Evolutionary conservation across 2,888 invertebrate species (phyloP).

Genomic region (Drosophila melanosoma): DNA sequence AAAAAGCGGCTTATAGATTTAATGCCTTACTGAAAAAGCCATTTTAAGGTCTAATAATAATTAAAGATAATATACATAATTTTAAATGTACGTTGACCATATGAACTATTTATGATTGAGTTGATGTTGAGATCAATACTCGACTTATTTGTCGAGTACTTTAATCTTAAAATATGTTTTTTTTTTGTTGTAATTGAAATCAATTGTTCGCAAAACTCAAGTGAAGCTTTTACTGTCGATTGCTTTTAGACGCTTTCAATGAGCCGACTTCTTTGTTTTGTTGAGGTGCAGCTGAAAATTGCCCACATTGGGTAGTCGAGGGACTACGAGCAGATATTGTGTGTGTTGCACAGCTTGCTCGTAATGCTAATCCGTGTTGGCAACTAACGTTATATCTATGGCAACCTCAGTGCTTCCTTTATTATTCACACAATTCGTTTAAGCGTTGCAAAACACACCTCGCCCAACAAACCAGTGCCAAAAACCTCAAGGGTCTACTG

Average conservation of each 20-base stretch:
- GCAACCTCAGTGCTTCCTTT: conserved; percentile 58
- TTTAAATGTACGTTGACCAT: not conserved
- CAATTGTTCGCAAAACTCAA: conserved; percentile 9
- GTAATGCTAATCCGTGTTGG: conserved; percentile 65
- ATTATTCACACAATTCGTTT: conserved; percentile 77
- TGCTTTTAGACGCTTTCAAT: conserved; percentile 14
- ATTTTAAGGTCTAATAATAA: not conserved
- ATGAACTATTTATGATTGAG: not conserved
- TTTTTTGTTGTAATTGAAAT: not conserved
- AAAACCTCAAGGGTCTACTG: conserved; percentile 62
- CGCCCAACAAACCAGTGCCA: conserved; percentile 39
- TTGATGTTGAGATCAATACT: not conserved
- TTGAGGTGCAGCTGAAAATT: conserved; percentile 3
- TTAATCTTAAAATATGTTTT: not conserved
- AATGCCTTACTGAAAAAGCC: not conserved
- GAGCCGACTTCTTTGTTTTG: conserved; percentile 5
- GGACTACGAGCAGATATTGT: not conserved
- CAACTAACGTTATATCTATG: conserved; percentile 58
- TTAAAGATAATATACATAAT: not conserved
- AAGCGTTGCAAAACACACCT: conserved; percentile 67
- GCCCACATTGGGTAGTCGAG: not conserved
- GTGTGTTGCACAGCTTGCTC: conserved; percentile 11
- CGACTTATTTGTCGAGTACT: not conserved
- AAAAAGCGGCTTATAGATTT: not conserved
- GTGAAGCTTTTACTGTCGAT: conserved; percentile 16